A percentile compares a stretch with the other conserved stretches of the same genome.
Conservation (phyloP, 2,113 vertebrate genomes). For the Cryptoleucopteryx plumbea region DNA sequence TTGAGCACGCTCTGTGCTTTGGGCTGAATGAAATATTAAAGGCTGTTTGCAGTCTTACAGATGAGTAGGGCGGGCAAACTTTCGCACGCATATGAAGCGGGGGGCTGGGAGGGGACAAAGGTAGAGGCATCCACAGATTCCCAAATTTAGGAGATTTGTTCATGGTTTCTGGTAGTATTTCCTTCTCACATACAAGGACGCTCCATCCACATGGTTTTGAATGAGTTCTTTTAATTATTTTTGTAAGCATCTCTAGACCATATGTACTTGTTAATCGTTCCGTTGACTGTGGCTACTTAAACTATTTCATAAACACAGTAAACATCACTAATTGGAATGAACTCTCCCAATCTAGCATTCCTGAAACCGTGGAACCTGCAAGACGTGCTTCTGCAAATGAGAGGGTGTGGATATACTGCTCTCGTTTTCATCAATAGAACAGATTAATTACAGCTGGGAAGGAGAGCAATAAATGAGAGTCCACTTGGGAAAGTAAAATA, state of each 20-base stretch:
- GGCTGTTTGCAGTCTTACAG: constrained; percentile 79
- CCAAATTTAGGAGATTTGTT: not conserved
- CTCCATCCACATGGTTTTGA: not conserved
- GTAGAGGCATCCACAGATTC: constrained; percentile 43
- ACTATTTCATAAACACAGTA: not conserved
- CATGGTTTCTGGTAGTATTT: not conserved
- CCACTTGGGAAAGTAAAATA: not conserved
- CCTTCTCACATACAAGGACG: not conserved
- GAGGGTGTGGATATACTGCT: not conserved
- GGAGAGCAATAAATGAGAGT: not conserved
- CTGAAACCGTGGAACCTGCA: constrained; percentile 21
- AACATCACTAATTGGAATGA: not conserved
- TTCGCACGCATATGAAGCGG: constrained; percentile 58
- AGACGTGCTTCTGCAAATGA: not conserved
- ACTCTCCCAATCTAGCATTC: not conserved
- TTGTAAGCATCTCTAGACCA: not conserved
- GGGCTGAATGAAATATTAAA: constrained; percentile 88
- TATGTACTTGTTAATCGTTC: not conserved
- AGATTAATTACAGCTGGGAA: not conserved
- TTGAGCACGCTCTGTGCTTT: constrained; percentile 77
- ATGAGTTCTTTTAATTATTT: not conserved
- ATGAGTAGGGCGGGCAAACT: constrained; percentile 71
- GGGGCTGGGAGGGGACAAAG: not conserved
- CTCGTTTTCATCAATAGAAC: not conserved
- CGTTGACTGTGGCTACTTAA: not conserved